phyloP scores from a whole-genome alignment of 2,113 vertebrate species.

The Poecilia latipinna region DNA sequence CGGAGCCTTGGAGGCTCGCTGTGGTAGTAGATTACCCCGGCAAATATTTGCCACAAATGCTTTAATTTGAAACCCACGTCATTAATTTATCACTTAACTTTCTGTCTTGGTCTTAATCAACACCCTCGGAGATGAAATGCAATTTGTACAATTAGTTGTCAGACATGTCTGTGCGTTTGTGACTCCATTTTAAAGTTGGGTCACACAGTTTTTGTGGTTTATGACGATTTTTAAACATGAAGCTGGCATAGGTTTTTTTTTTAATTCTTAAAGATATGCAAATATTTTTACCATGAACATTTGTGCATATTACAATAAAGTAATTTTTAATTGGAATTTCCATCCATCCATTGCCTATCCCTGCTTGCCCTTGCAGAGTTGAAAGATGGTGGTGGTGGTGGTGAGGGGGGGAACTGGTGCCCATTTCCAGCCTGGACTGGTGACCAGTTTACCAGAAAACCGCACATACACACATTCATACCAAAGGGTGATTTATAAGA shows the following conservation, averaged over 20 bases:
- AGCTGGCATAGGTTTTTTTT: no score
- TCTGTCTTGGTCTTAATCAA: conserved; percentile 39
- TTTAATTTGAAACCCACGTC: conserved; percentile 35
- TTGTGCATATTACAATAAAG: background rate
- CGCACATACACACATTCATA: background rate
- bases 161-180: conserved; percentile 12
- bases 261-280: background rate
- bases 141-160: conserved; percentile 15
- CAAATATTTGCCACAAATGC: conserved; percentile 39
- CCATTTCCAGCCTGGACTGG: no score
- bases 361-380: no score
- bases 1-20: conserved; percentile 31
- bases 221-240: background rate
- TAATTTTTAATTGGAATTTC: no score
- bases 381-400: no score
- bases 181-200: conserved; percentile 10
- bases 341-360: background rate
- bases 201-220: background rate
- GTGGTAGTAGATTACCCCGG: conserved; percentile 23
- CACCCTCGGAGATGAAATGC: conserved; percentile 32
- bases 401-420: no score
- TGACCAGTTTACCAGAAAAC: background rate
- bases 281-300: background rate
- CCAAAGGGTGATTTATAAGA: background rate
- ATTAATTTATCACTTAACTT: conserved; percentile 12